A percentile compares a stretch with the other conserved stretches of the same genome.
These are phyloP conservation scores for Micronycteris hirsuta DNA, from an alignment of 2,113 vertebrate species.

Conservation along the genomic window DNA sequence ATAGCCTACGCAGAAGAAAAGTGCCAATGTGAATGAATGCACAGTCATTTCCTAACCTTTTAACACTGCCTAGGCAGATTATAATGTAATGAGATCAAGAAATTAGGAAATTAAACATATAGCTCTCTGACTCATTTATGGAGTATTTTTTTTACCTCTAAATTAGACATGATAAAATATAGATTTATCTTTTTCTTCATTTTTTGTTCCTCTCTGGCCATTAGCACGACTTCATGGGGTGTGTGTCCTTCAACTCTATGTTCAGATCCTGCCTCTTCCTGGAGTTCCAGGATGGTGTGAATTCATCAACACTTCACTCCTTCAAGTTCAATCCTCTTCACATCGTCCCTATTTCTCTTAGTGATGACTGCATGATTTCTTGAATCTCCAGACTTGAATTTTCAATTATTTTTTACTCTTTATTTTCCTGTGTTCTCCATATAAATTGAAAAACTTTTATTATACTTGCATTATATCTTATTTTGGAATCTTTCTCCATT, in stretches of 20 bases:
- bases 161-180: neutral
- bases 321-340: neutral
- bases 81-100: neutral
- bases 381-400: neutral
- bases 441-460: neutral
- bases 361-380: neutral
- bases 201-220: neutral
- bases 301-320: neutral
- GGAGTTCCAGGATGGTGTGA: neutral
- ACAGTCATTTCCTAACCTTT: neutral
- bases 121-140: neutral
- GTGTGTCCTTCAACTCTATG: neutral
- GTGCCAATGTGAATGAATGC: neutral
- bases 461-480: neutral
- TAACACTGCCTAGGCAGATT: neutral
- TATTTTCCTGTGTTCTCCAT: neutral
- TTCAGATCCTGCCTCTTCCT: neutral
- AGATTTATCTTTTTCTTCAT: neutral
- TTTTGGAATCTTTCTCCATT: neutral
- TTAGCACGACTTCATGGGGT: neutral
- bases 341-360: neutral
- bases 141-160: neutral
- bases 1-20: conserved; percentile 78
- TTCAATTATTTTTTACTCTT: neutral
- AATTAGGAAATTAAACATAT: neutral